These are phyloP conservation scores for Geopemphigus sp. DNA, from an alignment of 1,140 invertebrate species.

Conservation along the genomic window DNA sequence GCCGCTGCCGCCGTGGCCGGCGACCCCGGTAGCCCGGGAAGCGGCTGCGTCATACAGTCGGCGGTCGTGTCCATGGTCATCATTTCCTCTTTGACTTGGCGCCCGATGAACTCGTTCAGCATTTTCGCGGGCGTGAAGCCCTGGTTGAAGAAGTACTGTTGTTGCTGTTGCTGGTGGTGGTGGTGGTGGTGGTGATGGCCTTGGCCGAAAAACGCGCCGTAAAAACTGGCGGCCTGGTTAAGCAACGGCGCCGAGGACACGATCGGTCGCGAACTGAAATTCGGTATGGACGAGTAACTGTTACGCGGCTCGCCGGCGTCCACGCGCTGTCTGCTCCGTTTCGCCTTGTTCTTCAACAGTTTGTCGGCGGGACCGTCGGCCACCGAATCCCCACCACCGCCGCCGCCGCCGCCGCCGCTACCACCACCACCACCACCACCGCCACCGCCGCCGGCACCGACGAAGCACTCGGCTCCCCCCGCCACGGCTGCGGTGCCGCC, in stretches of 20 bases:
- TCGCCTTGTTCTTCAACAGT: constrained; percentile 85
- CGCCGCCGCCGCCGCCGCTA: constrained; percentile 8
- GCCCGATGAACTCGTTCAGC: constrained; percentile 71
- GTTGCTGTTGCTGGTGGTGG: too few relatives aligned
- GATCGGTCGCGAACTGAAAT: constrained; percentile 76
- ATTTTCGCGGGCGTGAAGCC: constrained; percentile 74
- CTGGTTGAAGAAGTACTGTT: constrained; percentile 60
- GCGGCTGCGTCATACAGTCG: constrained; percentile 48
- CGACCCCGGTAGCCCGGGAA: constrained; percentile 53
- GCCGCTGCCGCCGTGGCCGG: constrained; percentile 59
- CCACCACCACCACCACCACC: constrained; percentile 29
- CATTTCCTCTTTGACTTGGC: constrained; percentile 63
- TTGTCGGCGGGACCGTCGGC: constrained; percentile 66
- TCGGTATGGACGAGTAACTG: constrained; percentile 84
- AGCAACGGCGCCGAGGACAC: constrained; percentile 61
- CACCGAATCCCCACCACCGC: constrained; percentile 27
- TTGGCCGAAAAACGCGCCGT: constrained; percentile 74
- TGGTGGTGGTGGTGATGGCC: constrained; percentile 57
- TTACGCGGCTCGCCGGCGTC: constrained; percentile 91
- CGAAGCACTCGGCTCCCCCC: constrained; percentile 47
- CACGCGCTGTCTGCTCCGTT: constrained; percentile 88
- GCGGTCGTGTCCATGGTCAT: constrained; percentile 54
- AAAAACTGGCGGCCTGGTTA: constrained; percentile 67
- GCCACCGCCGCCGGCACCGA: constrained; percentile 4
- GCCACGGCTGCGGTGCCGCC: constrained; percentile 35